Conservation (phyloP, 2,113 vertebrate species). For the Pholis gunnellus region DNA sequence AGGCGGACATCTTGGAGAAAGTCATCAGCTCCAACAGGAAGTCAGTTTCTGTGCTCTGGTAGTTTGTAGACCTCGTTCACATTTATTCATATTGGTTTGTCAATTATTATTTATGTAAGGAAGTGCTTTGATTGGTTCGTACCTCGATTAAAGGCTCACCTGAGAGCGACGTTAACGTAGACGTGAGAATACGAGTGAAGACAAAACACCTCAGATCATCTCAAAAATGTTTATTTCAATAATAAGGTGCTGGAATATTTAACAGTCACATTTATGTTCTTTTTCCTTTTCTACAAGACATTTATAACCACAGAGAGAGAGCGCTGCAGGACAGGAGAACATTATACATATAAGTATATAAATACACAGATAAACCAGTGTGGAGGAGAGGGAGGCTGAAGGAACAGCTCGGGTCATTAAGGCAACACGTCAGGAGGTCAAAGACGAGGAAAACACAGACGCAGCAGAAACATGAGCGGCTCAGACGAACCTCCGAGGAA, state of each 20-base stretch:
- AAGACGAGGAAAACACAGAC: slow-evolving; percentile 30
- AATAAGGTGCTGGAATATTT: slow-evolving; percentile 82
- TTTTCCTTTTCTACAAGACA: slow-evolving; percentile 51
- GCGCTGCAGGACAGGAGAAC: slow-evolving; percentile 40
- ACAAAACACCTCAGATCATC: slow-evolving; percentile 16
- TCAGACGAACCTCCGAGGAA: neutral
- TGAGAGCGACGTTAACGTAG: no score
- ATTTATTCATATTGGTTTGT: no score
- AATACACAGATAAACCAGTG: slow-evolving; percentile 61
- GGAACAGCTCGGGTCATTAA: slow-evolving; percentile 76
- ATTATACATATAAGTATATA: slow-evolving; percentile 10
- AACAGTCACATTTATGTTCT: slow-evolving; percentile 57
- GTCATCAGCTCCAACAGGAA: no score
- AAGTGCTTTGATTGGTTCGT: no score
- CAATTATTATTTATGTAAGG: no score
- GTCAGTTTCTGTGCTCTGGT: no score
- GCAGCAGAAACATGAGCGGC: no score
- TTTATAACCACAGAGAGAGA: slow-evolving; percentile 42
- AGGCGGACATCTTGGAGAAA: no score
- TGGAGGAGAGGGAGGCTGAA: slow-evolving; percentile 54
- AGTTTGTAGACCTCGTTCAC: no score
- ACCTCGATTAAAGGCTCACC: no score
- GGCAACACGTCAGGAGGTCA: slow-evolving; percentile 72
- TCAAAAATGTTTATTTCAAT: slow-evolving; percentile 67
- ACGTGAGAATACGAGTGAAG: no score